These are phyloP conservation scores for Anguilla megastoma DNA, from an alignment of 2,797 vertebrate species.

Conservation along the genomic window DNA sequence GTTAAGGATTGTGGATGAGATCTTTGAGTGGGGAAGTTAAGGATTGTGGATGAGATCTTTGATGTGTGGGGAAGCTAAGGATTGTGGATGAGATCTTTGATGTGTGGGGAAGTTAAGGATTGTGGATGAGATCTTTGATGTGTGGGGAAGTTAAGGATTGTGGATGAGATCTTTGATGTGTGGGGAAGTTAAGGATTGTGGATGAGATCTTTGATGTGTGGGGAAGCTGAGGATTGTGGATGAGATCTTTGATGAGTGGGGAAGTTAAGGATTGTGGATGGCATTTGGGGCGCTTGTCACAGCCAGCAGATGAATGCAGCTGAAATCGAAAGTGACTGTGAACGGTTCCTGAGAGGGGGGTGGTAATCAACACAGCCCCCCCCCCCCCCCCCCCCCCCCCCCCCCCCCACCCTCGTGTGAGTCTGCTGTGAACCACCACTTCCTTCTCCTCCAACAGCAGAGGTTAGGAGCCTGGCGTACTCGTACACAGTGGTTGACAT, in stretches of 20 bases:
- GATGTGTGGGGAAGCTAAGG: too few relatives aligned
- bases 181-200: background rate
- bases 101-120: too few relatives aligned
- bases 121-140: too few relatives aligned
- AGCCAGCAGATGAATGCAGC: background rate
- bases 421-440: background rate
- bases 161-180: background rate
- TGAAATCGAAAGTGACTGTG: slow-evolving; percentile 2
- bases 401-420: background rate
- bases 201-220: background rate
- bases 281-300: background rate
- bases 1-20: too few relatives aligned
- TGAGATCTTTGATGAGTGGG: background rate
- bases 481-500: background rate
- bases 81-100: too few relatives aligned
- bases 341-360: background rate
- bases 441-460: background rate
- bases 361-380: background rate
- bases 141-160: too few relatives aligned
- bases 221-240: background rate
- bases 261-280: background rate
- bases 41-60: too few relatives aligned
- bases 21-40: too few relatives aligned
- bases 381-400: background rate
- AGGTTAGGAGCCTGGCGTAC: background rate